Conservation (phyloP, 2,888 invertebrate genomes). For the Automeris io region DNA sequence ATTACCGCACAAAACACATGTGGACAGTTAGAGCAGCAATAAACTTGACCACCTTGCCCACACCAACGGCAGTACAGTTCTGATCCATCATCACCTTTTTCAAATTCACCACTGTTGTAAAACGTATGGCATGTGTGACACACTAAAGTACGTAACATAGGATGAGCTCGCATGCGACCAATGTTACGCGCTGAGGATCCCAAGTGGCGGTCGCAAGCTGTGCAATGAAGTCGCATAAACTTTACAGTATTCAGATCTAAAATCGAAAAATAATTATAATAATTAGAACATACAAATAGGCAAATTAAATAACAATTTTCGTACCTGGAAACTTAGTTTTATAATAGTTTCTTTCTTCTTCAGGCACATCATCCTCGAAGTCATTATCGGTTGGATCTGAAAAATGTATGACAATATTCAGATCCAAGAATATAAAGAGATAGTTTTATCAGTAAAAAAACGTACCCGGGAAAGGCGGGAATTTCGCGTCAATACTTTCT, state of each 20-base stretch:
- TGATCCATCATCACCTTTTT: conserved; percentile 89
- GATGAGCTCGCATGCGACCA: conserved; percentile 82
- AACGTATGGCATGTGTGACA: conserved; percentile 85
- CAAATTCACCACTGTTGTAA: conserved; percentile 88
- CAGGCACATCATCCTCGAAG: conserved; percentile 72
- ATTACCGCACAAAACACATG: conserved; percentile 83
- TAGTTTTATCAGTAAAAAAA: conserved; percentile 2
- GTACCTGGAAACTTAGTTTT: conserved; percentile 65
- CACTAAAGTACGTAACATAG: conserved; percentile 82
- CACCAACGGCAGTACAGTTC: conserved; percentile 91
- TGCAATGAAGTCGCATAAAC: conserved; percentile 81
- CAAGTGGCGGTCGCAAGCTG: conserved; percentile 85
- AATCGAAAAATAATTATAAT: conserved; percentile 23
- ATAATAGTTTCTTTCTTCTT: conserved; percentile 73
- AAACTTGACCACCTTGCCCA: conserved; percentile 87
- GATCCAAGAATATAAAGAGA: background rate
- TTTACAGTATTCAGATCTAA: conserved; percentile 78
- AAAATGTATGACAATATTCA: conserved; percentile 17
- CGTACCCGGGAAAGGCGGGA: conserved; percentile 67
- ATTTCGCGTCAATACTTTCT: conserved; percentile 38
- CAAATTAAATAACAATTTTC: background rate
- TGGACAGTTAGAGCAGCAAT: conserved; percentile 86
- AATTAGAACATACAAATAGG: background rate
- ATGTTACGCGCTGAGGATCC: conserved; percentile 82
- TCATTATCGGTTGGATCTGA: conserved; percentile 60